Evolutionary conservation across 1,140 invertebrate genomes (phyloP), one percentile per base, ranked within the genome.

Genomic region (Tribolium castaneum): DNA sequence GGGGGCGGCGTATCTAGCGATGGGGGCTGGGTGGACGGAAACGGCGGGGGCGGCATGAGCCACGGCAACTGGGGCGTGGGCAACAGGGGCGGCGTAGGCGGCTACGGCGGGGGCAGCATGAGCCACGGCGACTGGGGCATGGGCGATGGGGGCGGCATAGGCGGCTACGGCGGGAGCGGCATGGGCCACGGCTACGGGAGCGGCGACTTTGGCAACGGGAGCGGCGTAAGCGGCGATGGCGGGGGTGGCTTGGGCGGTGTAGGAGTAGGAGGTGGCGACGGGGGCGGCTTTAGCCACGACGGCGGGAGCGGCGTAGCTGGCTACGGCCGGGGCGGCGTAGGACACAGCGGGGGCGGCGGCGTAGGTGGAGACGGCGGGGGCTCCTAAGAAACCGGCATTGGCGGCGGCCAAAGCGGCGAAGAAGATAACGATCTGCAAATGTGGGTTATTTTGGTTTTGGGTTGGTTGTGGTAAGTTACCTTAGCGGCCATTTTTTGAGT

Each of bases 201-300:
- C 82, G n/a, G 87, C 90, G 78, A 91, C 89, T 83, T 91, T 91
- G 86, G 88, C 91, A 81, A 89, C 87, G 54, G 90, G 87, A 12
- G 88, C 90, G 83, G 91, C 91, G 82, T 87, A 87, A 6, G 91
- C 90, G 79, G 88, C 89, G 87, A 90, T 90, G 76, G 88, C 86
- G 72, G 90, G 90, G 3, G 91, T 87, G 10, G 90, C 90, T 50
- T 86, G 85, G 80, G 86, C 88, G 81, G 89, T 90, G 83, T 91
- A 88, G 71, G 90, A 88, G 50, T 89, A 87, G 35, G 89, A 82
- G 49, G 90, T 90, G 14, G 90, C 83, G 52, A 89, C 88, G 34
- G 85, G 87, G 22, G 86, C 84, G 0, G 87, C 87, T 62, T 87
- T 84, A 0, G 87, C 87, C 52, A 87, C 78, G 71, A 86, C 86